phyloP scores from a whole-genome alignment of 1,140 invertebrate genomes.

The Drosophila eugracilis region DNA sequence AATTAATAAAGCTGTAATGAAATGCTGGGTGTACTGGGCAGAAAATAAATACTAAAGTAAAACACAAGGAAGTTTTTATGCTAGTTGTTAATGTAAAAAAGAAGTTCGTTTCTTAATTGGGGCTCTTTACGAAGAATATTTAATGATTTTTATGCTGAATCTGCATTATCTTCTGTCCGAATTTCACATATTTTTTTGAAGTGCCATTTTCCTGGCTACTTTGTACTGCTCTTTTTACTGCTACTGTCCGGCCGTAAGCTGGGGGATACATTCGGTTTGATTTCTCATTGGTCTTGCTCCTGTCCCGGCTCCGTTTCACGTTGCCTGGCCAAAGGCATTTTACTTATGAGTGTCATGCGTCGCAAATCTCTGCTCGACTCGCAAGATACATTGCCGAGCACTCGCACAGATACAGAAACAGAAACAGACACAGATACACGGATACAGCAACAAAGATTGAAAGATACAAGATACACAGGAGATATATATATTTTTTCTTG shows the following conservation, averaged over 20 bases:
- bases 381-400: conserved; percentile 52
- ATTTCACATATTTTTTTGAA: no score
- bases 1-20: not conserved
- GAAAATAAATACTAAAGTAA: no score
- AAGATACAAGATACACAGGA: conserved; percentile 41
- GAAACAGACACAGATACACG: not conserved
- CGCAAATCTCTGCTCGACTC: conserved; percentile 65
- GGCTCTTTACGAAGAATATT: not conserved
- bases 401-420: conserved; percentile 22
- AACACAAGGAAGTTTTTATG: no score
- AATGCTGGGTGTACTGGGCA: not conserved
- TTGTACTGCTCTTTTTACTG: conserved; percentile 5
- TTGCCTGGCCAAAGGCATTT: conserved; percentile 55
- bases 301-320: conserved; percentile 32
- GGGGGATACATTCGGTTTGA: conserved; percentile 52
- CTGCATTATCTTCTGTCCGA: no score
- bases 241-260: conserved; percentile 38
- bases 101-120: no score
- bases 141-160: not conserved
- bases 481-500: conserved; percentile 31
- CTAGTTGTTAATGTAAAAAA: no score
- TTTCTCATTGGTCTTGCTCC: conserved; percentile 51
- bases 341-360: conserved; percentile 80
- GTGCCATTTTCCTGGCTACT: conserved; percentile 16
- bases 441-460: conserved; percentile 35